Base-by-base conservation (phyloP, 2,888 invertebrate genomes). In the Litoditis marina region DNA sequence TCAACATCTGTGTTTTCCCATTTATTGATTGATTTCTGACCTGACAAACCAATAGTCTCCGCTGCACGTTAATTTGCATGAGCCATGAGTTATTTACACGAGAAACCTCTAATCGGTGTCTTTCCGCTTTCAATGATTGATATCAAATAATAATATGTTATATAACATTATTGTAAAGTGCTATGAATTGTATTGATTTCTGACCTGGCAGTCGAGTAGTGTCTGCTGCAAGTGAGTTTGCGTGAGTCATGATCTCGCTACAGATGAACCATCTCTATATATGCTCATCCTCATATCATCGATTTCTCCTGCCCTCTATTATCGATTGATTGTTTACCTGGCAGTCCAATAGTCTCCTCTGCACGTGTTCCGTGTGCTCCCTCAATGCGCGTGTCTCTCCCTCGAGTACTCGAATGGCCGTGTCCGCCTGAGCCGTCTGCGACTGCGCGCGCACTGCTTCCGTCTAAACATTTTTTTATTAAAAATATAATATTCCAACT, bases 341-440 rank as follows among this genome's bases (percentile, higher is more conserved):
- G 31, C 67, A 68, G 28, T 72, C 68, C 8, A 72, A 34, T 25
- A 72, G 47, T 28, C 68, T 69, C 30, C 64, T 47, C 44, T 72
- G 72, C 16, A 72, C 60, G 32, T 67, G 44, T 16, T 69, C 69
- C 39, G 69, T 72, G 31, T 68, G 67, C n/a, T 72, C 66, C 3
- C 68, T 44, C 27, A 72, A 57, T 27, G 59, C 55, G 7, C 59
- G 57, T 3, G 58, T 55, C 55, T 72, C 69, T 30, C 56, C 57
- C 27, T 60, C 54, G 28, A 65, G 39, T 19, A 63, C 56, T 3
- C 65, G 51, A 8, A 66, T 56, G 1, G 69, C 63, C 25, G 60
- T 53, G 42, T 72, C 69, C 16, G 66, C 32, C 2, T 57, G 56
- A 11, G 59, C 47, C 54, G 66, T 44, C 42, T 69, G 55, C 2